Percentiles rank a stretch among this genome's conserved stretches.
These are phyloP conservation scores for Scartelaos histophorus DNA, from an alignment of 2,113 vertebrate genomes.

Conservation along the genomic window DNA sequence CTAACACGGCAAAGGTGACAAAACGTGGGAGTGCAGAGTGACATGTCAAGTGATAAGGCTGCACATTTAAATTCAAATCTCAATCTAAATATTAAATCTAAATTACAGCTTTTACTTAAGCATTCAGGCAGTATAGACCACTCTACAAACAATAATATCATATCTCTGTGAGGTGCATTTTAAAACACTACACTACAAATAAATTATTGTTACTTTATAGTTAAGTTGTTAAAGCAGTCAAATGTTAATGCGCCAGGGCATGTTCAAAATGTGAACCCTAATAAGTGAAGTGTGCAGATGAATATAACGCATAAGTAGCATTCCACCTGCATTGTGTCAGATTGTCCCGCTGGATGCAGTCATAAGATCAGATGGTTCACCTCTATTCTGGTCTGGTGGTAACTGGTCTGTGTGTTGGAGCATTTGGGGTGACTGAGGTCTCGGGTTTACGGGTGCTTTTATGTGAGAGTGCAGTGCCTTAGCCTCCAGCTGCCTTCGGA, in stretches of 20 bases:
- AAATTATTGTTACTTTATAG: neutral
- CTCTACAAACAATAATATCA: neutral
- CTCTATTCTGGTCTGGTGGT: slow-evolving; percentile 68
- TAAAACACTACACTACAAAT: neutral
- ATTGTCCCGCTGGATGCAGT: slow-evolving; percentile 40
- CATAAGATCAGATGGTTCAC: slow-evolving; percentile 59
- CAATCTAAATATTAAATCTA: no score
- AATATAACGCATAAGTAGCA: slow-evolving; percentile 10
- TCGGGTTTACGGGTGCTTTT: slow-evolving; percentile 69
- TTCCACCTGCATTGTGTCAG: slow-evolving; percentile 54
- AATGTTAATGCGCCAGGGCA: neutral
- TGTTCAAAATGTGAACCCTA: slow-evolving; percentile 1
- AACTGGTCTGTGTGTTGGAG: slow-evolving; percentile 43
- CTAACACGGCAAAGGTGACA: slow-evolving; percentile 39
- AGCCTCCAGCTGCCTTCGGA: slow-evolving; percentile 54
- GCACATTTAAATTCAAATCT: neutral
- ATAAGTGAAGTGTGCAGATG: slow-evolving; percentile 18
- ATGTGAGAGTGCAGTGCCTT: slow-evolving; percentile 62
- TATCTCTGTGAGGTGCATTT: neutral
- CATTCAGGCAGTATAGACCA: neutral
- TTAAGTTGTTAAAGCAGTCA: neutral
- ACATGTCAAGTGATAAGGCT: neutral
- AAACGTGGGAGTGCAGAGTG: slow-evolving; percentile 26
- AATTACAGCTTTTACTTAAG: neutral
- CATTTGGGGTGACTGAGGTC: slow-evolving; percentile 74